Percentiles rank a stretch among this genome's conserved stretches.
These are phyloP conservation scores for Lordiphosa collinella DNA, from an alignment of 1,140 invertebrate genomes.

Conservation along the genomic window DNA sequence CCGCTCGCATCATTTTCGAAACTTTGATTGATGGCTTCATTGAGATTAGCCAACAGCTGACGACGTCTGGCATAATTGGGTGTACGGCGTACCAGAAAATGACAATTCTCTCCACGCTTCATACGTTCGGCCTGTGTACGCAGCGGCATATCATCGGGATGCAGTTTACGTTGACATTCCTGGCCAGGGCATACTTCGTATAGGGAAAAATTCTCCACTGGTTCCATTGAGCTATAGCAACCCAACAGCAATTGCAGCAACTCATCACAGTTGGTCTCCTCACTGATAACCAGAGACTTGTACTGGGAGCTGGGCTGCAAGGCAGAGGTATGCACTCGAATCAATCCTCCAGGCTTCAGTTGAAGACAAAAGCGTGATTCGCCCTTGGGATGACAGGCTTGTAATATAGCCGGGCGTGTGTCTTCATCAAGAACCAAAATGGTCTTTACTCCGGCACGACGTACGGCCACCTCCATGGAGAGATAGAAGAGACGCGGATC, in stretches of 20 bases:
- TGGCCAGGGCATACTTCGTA: constrained; percentile 89
- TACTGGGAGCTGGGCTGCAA: constrained; percentile 95
- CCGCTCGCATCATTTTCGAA: constrained; percentile 11
- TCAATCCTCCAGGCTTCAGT: constrained; percentile 90
- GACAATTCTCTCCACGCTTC: constrained; percentile 82
- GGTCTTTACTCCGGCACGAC: constrained; percentile 88
- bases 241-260: constrained; percentile 90
- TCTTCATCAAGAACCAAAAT: constrained; percentile 92
- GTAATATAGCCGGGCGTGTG: constrained; percentile 91
- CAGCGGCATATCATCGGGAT: constrained; percentile 91
- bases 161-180: constrained; percentile 92
- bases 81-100: constrained; percentile 89
- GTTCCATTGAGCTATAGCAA: constrained; percentile 91
- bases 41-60: constrained; percentile 65
- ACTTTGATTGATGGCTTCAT: constrained; percentile 56
- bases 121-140: constrained; percentile 89
- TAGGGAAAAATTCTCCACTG: constrained; percentile 91
- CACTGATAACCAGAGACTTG: constrained; percentile 93
- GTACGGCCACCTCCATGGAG: constrained; percentile 94
- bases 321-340: constrained; percentile 94
- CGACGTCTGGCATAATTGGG: constrained; percentile 83
- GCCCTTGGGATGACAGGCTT: constrained; percentile 94
- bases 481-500: constrained; percentile 95
- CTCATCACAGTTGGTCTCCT: constrained; percentile 93
- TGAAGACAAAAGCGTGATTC: constrained; percentile 94